A percentile compares a stretch with the other conserved stretches of the same genome.
Conservation (phyloP, 2,888 invertebrate species). For the Philereme transversata region DNA sequence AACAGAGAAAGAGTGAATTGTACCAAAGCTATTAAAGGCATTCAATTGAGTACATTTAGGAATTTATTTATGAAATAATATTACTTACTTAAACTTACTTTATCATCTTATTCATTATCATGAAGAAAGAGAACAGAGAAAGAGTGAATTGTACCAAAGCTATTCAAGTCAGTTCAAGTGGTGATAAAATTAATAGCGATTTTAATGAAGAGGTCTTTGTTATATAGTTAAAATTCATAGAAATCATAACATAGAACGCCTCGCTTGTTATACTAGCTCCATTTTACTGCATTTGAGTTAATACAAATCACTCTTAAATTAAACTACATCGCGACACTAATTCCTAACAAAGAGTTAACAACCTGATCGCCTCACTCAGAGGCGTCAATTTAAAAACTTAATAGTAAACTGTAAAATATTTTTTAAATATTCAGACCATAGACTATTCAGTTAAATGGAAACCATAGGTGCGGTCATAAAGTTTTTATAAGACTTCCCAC, state of each 20-base stretch:
- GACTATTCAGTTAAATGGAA: not conserved
- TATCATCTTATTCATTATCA: too few species aligned
- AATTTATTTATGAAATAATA: too few species aligned
- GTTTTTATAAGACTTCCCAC: slow-evolving; percentile 55
- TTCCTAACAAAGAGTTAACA: slow-evolving; percentile 70
- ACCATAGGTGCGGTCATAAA: slow-evolving; percentile 51
- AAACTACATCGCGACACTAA: slow-evolving; percentile 54
- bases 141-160: too few species aligned
- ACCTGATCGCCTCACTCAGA: slow-evolving; percentile 34
- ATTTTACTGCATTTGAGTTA: slow-evolving; percentile 34
- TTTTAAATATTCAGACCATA: not conserved
- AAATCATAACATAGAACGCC: slow-evolving; percentile 7
- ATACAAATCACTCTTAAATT: slow-evolving; percentile 40
- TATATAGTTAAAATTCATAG: slow-evolving; percentile 1
- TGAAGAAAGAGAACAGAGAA: too few species aligned
- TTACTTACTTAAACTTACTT: too few species aligned
- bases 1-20: too few species aligned
- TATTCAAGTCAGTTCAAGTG: not conserved
- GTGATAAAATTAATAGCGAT: slow-evolving; percentile 11
- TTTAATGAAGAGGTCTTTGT: slow-evolving; percentile 6
- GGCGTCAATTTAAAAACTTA: not conserved
- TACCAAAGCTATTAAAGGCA: too few species aligned
- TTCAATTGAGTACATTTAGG: not conserved
- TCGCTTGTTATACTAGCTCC: slow-evolving; percentile 16
- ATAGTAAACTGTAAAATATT: not conserved